phyloP scores from a whole-genome alignment of 2,797 vertebrate genomes.

The Diplodus puntazzo region DNA sequence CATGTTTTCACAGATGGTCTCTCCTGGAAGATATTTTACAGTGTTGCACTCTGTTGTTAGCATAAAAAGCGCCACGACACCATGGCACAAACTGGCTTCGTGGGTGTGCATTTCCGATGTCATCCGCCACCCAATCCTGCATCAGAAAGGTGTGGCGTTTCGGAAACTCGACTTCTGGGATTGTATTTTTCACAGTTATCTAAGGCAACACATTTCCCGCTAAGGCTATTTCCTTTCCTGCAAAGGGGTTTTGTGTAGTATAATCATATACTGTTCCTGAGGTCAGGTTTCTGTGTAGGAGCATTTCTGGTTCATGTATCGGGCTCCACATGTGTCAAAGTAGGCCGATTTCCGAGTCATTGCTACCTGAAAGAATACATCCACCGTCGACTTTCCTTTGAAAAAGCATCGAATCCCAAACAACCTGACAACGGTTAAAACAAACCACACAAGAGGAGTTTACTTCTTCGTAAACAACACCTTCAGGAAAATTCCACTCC shows the following conservation, averaged over 20 bases:
- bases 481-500: constrained; percentile 10
- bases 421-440: constrained; percentile 37
- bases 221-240: neutral
- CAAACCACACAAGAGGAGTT: constrained; percentile 31
- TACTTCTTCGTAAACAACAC: constrained; percentile 27
- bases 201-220: neutral
- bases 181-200: neutral
- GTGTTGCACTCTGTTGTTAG: neutral
- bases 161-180: neutral
- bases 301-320: constrained; percentile 4
- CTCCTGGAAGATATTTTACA: neutral
- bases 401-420: constrained; percentile 18
- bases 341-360: constrained; percentile 4
- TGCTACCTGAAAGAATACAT: constrained; percentile 18
- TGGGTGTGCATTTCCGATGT: neutral
- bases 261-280: neutral
- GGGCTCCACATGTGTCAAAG: neutral
- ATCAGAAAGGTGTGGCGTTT: neutral
- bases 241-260: neutral
- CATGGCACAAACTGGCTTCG: neutral
- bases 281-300: neutral
- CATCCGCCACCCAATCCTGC: neutral
- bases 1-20: neutral
- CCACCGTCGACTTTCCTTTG: constrained; percentile 3
- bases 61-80: neutral